Percentiles rank a stretch among this genome's conserved stretches.
These are phyloP conservation scores for Elymnias hypermnestra DNA, from an alignment of 1,140 invertebrate genomes.

Conservation along the genomic window DNA sequence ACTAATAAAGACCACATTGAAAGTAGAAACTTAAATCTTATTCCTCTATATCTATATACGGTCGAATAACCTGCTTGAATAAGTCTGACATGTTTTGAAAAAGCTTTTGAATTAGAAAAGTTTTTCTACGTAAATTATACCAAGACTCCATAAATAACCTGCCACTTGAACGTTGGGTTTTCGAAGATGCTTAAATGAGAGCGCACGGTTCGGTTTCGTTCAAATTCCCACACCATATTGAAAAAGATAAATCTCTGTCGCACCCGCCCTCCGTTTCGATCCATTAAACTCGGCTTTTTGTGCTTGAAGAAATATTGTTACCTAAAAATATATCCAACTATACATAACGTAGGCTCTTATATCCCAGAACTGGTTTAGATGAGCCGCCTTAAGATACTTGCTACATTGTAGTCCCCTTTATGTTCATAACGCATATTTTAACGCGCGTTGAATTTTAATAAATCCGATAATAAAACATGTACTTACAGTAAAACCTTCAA, in stretches of 20 bases:
- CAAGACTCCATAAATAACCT: constrained; percentile 10
- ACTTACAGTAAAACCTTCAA: constrained; percentile 43
- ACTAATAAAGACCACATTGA: too few species aligned
- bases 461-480: constrained; percentile 55
- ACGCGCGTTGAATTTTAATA: constrained; percentile 50
- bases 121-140: neutral
- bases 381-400: constrained; percentile 20
- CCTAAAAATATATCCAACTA: constrained; percentile 27
- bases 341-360: constrained; percentile 20
- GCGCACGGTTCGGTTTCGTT: constrained; percentile 8
- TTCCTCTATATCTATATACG: too few species aligned
- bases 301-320: constrained; percentile 22
- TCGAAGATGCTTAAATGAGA: constrained; percentile 5
- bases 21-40: too few species aligned
- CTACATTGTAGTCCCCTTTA: constrained; percentile 40
- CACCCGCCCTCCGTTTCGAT: constrained; percentile 41
- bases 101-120: neutral
- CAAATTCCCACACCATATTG: constrained; percentile 46
- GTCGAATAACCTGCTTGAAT: too few species aligned
- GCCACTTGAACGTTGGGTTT: constrained; percentile 14
- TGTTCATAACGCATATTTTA: constrained; percentile 33
- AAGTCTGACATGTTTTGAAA: too few species aligned
- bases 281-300: constrained; percentile 47
- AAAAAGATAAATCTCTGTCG: constrained; percentile 60
- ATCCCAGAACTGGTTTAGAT: constrained; percentile 28